Evolutionary conservation across 1,140 invertebrate genomes (phyloP).

Genomic region (Cydia amplana): DNA sequence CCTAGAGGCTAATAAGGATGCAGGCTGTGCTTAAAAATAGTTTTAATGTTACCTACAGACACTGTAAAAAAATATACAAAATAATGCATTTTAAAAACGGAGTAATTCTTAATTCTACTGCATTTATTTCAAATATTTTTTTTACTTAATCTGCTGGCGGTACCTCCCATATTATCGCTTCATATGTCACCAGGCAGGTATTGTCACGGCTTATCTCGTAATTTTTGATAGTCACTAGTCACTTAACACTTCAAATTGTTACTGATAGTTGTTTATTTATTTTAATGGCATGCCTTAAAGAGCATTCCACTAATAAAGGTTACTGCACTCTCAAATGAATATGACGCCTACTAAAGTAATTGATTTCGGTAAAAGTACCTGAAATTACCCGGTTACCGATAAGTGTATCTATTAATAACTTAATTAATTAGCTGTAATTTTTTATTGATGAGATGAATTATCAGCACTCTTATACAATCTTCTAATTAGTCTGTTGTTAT

Average conservation of each 20-base stretch:
- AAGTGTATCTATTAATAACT: conserved; percentile 26
- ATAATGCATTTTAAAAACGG: background rate
- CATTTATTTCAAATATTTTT: background rate
- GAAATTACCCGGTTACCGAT: conserved; percentile 22
- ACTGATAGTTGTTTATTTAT: conserved; percentile 75
- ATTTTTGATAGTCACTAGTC: conserved; percentile 77
- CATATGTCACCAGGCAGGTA: conserved; percentile 72
- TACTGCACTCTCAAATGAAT: conserved; percentile 74
- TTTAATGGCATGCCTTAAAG: conserved; percentile 73
- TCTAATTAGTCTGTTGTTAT: background rate
- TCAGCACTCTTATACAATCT: background rate
- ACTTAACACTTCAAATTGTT: conserved; percentile 78
- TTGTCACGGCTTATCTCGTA: conserved; percentile 73
- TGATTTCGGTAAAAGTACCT: conserved; percentile 42
- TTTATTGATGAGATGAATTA: background rate
- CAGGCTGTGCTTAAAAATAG: background rate
- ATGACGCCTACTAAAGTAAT: conserved; percentile 72
- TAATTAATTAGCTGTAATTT: conserved; percentile 10
- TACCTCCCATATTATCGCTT: conserved; percentile 73
- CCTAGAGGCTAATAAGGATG: background rate
- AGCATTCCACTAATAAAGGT: conserved; percentile 74
- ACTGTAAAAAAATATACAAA: background rate
- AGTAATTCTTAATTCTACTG: background rate
- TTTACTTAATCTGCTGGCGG: conserved; percentile 48
- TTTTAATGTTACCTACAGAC: background rate